Percentiles rank a stretch among this genome's conserved stretches.
phyloP scores from a whole-genome alignment of 1,140 invertebrate genomes.

The Megathymus violae region DNA sequence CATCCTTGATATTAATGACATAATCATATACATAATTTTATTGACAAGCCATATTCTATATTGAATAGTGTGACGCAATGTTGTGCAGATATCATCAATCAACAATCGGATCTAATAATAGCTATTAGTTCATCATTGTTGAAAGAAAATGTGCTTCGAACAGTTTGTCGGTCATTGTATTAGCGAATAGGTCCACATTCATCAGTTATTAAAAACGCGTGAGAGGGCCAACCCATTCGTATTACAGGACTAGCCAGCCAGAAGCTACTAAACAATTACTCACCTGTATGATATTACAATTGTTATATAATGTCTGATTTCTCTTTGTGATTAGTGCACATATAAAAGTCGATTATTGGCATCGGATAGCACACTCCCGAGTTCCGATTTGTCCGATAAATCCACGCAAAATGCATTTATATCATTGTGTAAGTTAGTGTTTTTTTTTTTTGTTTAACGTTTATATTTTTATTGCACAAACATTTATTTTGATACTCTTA shows the following conservation, averaged over 20 bases:
- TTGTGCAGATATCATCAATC: constrained; percentile 5
- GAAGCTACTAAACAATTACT: constrained; percentile 9
- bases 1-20: too few species aligned
- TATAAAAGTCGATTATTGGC: constrained; percentile 35
- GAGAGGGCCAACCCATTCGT: constrained; percentile 16
- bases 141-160: constrained; percentile 14
- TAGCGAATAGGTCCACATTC: constrained; percentile 1
- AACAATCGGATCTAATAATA: constrained; percentile 6
- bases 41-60: too few species aligned
- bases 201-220: constrained; percentile 10
- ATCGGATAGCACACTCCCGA: constrained; percentile 26
- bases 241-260: constrained; percentile 13
- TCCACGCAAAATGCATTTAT: constrained; percentile 30
- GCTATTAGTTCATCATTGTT: constrained; percentile 15
- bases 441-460: background rate
- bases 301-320: constrained; percentile 33
- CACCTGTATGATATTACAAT: constrained; percentile 28
- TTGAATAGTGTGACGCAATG: constrained; percentile 15
- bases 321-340: constrained; percentile 34
- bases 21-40: too few species aligned
- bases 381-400: background rate
- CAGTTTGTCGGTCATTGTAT: background rate
- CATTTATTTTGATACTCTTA: background rate
- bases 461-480: background rate
- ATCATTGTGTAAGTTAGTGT: constrained; percentile 30